Evolutionary conservation across 2,888 invertebrate genomes (phyloP).

Genomic region (Scaeva pyrastri): DNA sequence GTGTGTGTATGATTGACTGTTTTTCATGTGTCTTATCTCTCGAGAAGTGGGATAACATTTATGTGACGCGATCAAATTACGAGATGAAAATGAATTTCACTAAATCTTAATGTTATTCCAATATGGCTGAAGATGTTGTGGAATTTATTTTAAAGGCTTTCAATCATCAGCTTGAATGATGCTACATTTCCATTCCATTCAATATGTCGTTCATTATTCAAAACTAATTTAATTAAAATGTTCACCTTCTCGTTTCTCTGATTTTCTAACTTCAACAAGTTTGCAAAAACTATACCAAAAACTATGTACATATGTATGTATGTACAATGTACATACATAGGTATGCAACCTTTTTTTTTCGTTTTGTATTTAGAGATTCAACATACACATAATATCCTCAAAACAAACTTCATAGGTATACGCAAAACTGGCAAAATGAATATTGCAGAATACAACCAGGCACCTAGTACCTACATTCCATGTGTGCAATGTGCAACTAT

Average conservation of each 20-base stretch:
- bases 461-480: too few species aligned
- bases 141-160: background rate
- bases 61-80: background rate
- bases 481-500: conserved; percentile 29
- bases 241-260: conserved; percentile 37
- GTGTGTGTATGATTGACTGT: background rate
- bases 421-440: conserved; percentile 11
- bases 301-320: too few species aligned
- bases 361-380: background rate
- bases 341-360: background rate
- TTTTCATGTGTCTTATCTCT: background rate
- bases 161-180: background rate
- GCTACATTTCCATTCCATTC: conserved; percentile 17
- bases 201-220: conserved; percentile 24
- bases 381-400: background rate
- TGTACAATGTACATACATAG: too few species aligned
- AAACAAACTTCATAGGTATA: background rate
- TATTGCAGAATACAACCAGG: background rate
- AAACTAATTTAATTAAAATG: conserved; percentile 54
- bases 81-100: background rate
- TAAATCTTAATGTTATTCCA: too few species aligned
- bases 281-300: background rate
- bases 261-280: conserved; percentile 19
- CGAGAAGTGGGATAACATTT: conserved; percentile 8
- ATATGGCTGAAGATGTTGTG: background rate